phyloP scores from a whole-genome alignment of 2,888 invertebrate species.

The Ormia ochracea region DNA sequence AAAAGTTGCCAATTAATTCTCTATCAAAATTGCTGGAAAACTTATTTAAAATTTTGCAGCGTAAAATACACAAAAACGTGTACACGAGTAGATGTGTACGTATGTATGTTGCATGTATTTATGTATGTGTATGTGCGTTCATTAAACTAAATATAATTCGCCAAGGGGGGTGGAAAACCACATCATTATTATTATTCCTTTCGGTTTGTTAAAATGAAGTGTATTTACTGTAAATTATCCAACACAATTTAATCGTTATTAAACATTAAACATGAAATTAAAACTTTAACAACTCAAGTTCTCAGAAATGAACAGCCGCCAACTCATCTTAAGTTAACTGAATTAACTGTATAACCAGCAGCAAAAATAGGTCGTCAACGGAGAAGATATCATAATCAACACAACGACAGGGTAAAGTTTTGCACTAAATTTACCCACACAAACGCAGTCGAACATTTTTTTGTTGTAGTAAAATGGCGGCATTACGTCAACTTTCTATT shows the following conservation, averaged over 20 bases:
- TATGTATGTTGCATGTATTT: too few relatives aligned
- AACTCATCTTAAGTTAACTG: constrained; percentile 31
- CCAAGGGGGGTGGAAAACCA: neutral
- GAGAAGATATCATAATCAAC: constrained; percentile 29
- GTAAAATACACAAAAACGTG: too few relatives aligned
- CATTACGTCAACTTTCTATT: constrained; percentile 50
- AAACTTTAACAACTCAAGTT: constrained; percentile 10
- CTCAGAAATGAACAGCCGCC: neutral
- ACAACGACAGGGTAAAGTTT: neutral
- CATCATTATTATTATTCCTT: neutral
- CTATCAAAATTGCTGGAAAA: too few relatives aligned
- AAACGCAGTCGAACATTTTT: too few relatives aligned
- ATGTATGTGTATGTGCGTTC: too few relatives aligned
- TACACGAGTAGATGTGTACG: too few relatives aligned
- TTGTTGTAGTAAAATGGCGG: constrained; percentile 58
- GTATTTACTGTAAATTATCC: constrained; percentile 35
- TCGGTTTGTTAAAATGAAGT: neutral
- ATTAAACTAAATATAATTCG: neutral
- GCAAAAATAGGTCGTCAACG: neutral
- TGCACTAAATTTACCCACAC: neutral
- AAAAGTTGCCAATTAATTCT: too few relatives aligned
- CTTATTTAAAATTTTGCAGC: too few relatives aligned
- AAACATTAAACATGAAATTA: constrained; percentile 15
- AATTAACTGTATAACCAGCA: constrained; percentile 39
- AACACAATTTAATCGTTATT: constrained; percentile 35